Evolutionary conservation across 1,140 invertebrate genomes (phyloP), one percentile per base, ranked within the genome.

Genomic region (Cydia pomonella): DNA sequence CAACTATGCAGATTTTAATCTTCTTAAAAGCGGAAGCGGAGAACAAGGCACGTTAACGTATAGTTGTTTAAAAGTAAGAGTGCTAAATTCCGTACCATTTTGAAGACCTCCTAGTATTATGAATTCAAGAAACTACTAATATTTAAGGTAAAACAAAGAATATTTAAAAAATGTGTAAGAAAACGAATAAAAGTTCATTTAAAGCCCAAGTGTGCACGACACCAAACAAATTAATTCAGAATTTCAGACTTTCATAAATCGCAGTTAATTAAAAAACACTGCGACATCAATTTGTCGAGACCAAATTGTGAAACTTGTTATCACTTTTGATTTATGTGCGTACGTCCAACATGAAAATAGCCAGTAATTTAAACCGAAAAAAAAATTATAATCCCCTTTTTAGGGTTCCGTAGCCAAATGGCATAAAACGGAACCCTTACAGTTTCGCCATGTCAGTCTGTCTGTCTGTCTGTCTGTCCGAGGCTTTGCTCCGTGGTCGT

Each of bases 1-100:
- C 76, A 80, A 81, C 86, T 87, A 88, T 87, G 80, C 84, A 86
- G 83, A 87, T 88, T 90, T 87, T 87, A 89, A 90, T 88, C 80
- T 87, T 75, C 82, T 84, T 88, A 85, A 87, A 82, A 85, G 84
- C 84, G 44, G 29, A 29, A 71, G 75, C 77, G 81, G 41, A 64
- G 13, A 44, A 13, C 41, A 0, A 41, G 38, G 33, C 66, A 23
- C 73, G 38, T 41, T 50, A 75, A 77, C 63, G 69, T 79, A 79
- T 78, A 75, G 79, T 81, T 73, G 78, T 74, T 72, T 74, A 76
- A 78, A 75, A 76, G 75, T 62, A 69, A 66, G 12, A 59, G 41
- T 66, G 59, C 73, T 75, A 76, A 73, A 64, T 38, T 47, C 71
- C 25, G 41, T 73, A 77, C 59, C 74, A 72, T 27, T 25, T 25